A percentile compares a stretch with the other conserved stretches of the same genome.
Conservation (phyloP, 2,113 vertebrate species). For the Rostratula benghalensis region DNA sequence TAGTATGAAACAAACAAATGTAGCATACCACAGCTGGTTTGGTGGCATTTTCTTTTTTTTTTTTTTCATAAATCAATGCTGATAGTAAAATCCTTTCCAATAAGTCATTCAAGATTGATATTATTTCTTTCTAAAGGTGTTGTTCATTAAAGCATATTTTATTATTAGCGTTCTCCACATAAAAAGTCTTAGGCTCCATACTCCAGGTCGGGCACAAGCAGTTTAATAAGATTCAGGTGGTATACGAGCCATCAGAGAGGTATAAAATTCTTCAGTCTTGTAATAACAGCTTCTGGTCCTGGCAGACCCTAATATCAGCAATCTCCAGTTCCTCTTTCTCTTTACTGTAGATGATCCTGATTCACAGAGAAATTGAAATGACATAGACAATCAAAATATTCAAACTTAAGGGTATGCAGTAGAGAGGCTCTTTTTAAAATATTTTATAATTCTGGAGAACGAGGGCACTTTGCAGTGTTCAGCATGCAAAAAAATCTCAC, state of each 20-base stretch:
- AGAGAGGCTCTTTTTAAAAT: constrained; percentile 39
- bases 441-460: constrained; percentile 52
- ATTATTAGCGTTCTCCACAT: not conserved
- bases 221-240: constrained; percentile 67
- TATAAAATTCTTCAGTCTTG: constrained; percentile 54
- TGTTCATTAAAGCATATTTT: constrained; percentile 52
- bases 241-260: constrained; percentile 33
- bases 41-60: constrained; percentile 43
- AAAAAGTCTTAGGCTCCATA: constrained; percentile 1
- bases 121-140: constrained; percentile 54
- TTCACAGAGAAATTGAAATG: constrained; percentile 71
- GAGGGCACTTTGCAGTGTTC: constrained; percentile 39
- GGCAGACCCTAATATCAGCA: constrained; percentile 59
- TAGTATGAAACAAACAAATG: constrained; percentile 11
- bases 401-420: constrained; percentile 39
- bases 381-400: constrained; percentile 71
- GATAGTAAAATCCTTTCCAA: constrained; percentile 38
- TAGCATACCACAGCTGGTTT: not conserved
- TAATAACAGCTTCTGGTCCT: constrained; percentile 56
- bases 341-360: constrained; percentile 68
- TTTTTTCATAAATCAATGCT: constrained; percentile 55
- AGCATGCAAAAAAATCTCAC: not conserved
- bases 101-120: not conserved
- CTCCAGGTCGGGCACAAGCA: not conserved
- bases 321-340: constrained; percentile 58